Evolutionary conservation across 2,113 vertebrate species (phyloP), one percentile per base, ranked within the genome.

Genomic region (Corynorhinus townsendii): DNA sequence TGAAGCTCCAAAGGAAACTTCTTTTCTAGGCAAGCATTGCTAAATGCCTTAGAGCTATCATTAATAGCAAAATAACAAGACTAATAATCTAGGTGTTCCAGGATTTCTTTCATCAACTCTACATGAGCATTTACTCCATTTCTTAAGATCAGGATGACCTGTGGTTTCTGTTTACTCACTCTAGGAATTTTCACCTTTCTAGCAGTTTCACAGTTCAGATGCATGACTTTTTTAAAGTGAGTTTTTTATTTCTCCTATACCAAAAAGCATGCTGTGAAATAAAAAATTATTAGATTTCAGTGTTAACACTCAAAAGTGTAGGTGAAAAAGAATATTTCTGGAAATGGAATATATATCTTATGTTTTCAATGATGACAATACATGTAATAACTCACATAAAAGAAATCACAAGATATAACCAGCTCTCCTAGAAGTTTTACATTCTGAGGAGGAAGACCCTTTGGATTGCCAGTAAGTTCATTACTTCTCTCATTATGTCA

Each of bases 351-450:
- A 84, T 40, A 94, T 30, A 68, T 16, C 20, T 2, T 81, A 2
- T 76, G 49, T 59, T 76, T 68, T 69, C 24, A 96, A 35, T 35
- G 40, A 62, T 8, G 35, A 76, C n/a, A 87, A 62, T 24, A 43
- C 14, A 83, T 87, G 69, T 71, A 73, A 40, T 54, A 89, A 80
- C 19, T 76, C 28, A 80, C 4, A 52, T 62, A 68, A 91, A 95
- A 80, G 73, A 80, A 94, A 90, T 52, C 38, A 81, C 24, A 92
- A 75, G 56, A 45, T 71, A 69, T 5, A 93, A 84, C n/a, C 66
- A 95, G 81, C 71, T 83, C 73, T 90, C 84, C 20, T 77, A 86
- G 84, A 66, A 92, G 89, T 26, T 73, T 83, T 68, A 96, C n/a
- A 76, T 84, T 90, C 35, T 64, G 10, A 93, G 24, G 10, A 86